phyloP scores from a whole-genome alignment of 1,140 invertebrate genomes.

The Dreissena polymorpha region DNA sequence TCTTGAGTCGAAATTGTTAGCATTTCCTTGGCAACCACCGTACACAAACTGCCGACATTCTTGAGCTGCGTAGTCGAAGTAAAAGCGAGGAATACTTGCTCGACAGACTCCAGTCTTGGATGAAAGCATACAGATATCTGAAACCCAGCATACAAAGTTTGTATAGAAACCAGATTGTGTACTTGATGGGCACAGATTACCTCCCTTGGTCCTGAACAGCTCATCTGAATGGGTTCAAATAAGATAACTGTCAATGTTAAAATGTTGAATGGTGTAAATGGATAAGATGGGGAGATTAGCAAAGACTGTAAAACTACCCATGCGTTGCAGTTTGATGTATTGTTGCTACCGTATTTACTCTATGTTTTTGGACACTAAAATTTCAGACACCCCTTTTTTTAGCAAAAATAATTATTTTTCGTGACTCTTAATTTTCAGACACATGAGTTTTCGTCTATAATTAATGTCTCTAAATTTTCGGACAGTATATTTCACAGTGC shows the following conservation, averaged over 20 bases:
- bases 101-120: slow-evolving; percentile 57
- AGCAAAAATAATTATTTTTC: too few species aligned
- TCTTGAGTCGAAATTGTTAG: slow-evolving; percentile 81
- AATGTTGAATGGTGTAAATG: neutral
- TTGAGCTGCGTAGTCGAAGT: slow-evolving; percentile 78
- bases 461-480: too few species aligned
- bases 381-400: too few species aligned
- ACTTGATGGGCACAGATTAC: neutral
- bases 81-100: slow-evolving; percentile 77
- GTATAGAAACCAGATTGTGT: neutral
- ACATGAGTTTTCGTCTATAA: too few species aligned
- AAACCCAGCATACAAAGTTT: neutral
- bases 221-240: neutral
- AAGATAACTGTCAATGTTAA: neutral
- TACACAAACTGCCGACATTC: slow-evolving; percentile 82
- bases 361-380: too few species aligned
- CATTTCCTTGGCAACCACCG: slow-evolving; percentile 82
- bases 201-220: neutral
- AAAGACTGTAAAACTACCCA: too few species aligned
- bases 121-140: slow-evolving; percentile 65
- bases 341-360: too few species aligned
- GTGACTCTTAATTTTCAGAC: too few species aligned
- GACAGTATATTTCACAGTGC: too few species aligned
- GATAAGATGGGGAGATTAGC: neutral
- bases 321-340: neutral